A percentile compares a stretch with the other conserved stretches of the same genome.
These are phyloP conservation scores for Noctua fimbriata DNA, from an alignment of 2,888 invertebrate species.

Conservation along the genomic window DNA sequence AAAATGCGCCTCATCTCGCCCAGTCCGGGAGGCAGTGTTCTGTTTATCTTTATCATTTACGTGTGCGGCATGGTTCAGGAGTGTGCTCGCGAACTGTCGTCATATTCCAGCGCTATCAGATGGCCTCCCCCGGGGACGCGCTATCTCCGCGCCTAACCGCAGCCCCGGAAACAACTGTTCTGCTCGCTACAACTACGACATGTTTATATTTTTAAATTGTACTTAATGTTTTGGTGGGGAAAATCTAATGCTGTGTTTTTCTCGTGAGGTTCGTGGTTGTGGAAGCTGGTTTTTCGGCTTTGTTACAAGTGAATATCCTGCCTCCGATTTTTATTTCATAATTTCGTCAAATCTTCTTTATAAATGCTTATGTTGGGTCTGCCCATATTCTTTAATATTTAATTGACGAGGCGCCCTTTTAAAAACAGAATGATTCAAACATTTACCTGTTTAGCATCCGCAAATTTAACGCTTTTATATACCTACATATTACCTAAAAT, in stretches of 20 bases:
- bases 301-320: background rate
- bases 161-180: conserved; percentile 57
- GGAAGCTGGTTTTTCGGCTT: background rate
- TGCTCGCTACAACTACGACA: conserved; percentile 65
- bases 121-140: conserved; percentile 75
- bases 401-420: conserved; percentile 6
- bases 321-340: background rate
- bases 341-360: conserved; percentile 14
- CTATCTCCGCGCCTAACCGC: conserved; percentile 74
- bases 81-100: conserved; percentile 85
- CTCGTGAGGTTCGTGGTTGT: background rate
- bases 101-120: conserved; percentile 85
- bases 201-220: conserved; percentile 67
- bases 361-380: background rate
- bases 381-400: conserved; percentile 4
- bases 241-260: conserved; percentile 22
- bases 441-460: conserved; percentile 54
- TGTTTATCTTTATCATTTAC: conserved; percentile 72
- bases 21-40: conserved; percentile 47
- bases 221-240: conserved; percentile 39
- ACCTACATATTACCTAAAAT: conserved; percentile 58
- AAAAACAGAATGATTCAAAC: conserved; percentile 48
- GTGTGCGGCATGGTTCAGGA: conserved; percentile 65
- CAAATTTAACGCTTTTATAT: conserved; percentile 55
- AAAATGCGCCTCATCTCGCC: conserved; percentile 58